Evolutionary conservation across 2,797 vertebrate species (phyloP).

Genomic region (Percopsis omiscomaycus): DNA sequence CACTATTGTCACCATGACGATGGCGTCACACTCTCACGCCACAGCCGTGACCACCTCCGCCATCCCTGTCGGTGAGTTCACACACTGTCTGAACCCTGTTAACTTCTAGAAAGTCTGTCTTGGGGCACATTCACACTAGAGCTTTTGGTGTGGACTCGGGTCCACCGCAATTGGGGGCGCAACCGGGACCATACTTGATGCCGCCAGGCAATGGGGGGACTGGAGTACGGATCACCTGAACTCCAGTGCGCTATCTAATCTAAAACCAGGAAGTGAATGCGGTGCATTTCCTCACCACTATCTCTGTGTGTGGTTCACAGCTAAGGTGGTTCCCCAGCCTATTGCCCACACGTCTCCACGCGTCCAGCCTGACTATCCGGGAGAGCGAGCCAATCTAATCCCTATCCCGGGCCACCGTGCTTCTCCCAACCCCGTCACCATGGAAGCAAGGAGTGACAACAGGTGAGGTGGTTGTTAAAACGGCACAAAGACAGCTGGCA

Average conservation of each 20-base stretch:
- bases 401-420: conserved; percentile 91
- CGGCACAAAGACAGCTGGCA: no score
- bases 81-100: no score
- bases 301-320: conserved; percentile 61
- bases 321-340: conserved; percentile 98
- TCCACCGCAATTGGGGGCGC: no score
- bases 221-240: no score
- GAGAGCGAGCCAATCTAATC: conserved; percentile 91
- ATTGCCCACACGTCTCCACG: conserved; percentile 93
- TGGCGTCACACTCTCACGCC: conserved; percentile 96
- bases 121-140: no score
- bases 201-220: no score
- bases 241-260: no score
- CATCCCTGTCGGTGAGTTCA: conserved; percentile 93
- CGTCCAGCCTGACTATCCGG: conserved; percentile 91
- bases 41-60: conserved; percentile 94
- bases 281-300: not conserved
- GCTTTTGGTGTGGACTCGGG: no score
- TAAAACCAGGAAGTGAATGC: no score
- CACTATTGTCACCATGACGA: conserved; percentile 96
- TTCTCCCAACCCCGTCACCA: conserved; percentile 94
- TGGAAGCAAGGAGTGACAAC: conserved; percentile 95
- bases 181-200: no score
- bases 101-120: no score
- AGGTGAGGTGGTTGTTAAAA: conserved; percentile 73